Evolutionary conservation across 2,113 vertebrate species (phyloP).

Genomic region (Neomonachus schauinslandi): DNA sequence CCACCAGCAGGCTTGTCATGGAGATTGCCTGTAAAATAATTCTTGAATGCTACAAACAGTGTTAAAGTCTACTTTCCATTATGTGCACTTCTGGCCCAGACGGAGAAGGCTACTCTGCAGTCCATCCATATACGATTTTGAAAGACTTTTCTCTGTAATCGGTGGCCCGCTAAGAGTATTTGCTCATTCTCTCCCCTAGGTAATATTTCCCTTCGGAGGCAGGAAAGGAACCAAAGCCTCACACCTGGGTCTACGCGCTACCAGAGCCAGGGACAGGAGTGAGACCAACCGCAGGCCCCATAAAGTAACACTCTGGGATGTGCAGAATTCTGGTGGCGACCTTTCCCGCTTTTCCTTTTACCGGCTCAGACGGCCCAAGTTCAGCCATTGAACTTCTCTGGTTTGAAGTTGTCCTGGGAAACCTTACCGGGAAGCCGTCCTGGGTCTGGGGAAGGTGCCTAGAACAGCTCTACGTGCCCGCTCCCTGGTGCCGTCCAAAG

Average conservation of each 20-base stretch:
- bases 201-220: slow-evolving; percentile 22
- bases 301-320: neutral
- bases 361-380: neutral
- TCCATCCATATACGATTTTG: slow-evolving; percentile 25
- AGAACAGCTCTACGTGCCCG: neutral
- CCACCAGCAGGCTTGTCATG: slow-evolving; percentile 42
- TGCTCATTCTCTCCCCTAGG: neutral
- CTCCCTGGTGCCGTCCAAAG: neutral
- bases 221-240: neutral
- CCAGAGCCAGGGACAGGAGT: neutral
- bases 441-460: slow-evolving; percentile 4
- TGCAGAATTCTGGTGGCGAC: neutral
- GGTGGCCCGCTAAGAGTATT: slow-evolving; percentile 17
- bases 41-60: slow-evolving; percentile 53
- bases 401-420: neutral
- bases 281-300: neutral
- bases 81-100: neutral
- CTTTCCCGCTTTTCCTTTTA: neutral
- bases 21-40: slow-evolving; percentile 63
- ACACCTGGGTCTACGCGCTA: neutral
- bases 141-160: slow-evolving; percentile 45
- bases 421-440: neutral
- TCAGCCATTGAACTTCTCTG: neutral
- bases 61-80: slow-evolving; percentile 54
- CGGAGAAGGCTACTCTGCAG: slow-evolving; percentile 7